Evolutionary conservation across 1,140 invertebrate genomes (phyloP).

Genomic region (Drosophila kurseongensis): DNA sequence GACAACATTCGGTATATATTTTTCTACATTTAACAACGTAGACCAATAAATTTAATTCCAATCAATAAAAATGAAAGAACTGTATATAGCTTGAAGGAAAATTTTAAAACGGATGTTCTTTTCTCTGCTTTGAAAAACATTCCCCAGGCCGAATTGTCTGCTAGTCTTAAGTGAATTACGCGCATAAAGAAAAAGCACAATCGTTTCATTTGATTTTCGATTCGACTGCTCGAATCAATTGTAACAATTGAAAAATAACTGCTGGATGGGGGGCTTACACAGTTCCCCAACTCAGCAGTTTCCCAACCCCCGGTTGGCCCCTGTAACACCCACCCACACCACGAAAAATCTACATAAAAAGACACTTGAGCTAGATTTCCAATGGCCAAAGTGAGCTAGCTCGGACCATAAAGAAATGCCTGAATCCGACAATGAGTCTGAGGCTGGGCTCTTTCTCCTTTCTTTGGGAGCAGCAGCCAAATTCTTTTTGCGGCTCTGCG

Average conservation of each 20-base stretch:
- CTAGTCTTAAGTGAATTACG: slow-evolving; percentile 55
- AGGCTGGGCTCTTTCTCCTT: slow-evolving; percentile 9
- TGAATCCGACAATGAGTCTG: slow-evolving; percentile 23
- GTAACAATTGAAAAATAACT: slow-evolving; percentile 74
- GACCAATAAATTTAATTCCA: neutral
- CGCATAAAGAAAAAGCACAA: slow-evolving; percentile 61
- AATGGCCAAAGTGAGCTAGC: slow-evolving; percentile 30
- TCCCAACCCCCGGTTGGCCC: neutral
- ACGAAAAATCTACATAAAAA: slow-evolving; percentile 72
- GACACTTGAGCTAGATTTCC: slow-evolving; percentile 70
- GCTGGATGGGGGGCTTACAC: neutral
- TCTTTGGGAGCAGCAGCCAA: slow-evolving; percentile 9
- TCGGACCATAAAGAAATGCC: slow-evolving; percentile 39
- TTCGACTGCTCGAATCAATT: slow-evolving; percentile 62
- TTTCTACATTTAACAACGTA: neutral
- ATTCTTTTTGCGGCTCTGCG: slow-evolving; percentile 29
- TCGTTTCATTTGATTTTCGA: slow-evolving; percentile 67
- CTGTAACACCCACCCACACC: slow-evolving; percentile 4
- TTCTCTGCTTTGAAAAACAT: slow-evolving; percentile 12
- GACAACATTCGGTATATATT: neutral
- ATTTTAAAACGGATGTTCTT: neutral
- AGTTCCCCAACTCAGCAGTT: slow-evolving; percentile 12
- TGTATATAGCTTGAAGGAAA: neutral
- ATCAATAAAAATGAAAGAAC: neutral
- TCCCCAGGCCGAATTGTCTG: slow-evolving; percentile 24